These are phyloP conservation scores for Apoderus coryli DNA, from an alignment of 2,888 invertebrate genomes.

Conservation along the genomic window DNA sequence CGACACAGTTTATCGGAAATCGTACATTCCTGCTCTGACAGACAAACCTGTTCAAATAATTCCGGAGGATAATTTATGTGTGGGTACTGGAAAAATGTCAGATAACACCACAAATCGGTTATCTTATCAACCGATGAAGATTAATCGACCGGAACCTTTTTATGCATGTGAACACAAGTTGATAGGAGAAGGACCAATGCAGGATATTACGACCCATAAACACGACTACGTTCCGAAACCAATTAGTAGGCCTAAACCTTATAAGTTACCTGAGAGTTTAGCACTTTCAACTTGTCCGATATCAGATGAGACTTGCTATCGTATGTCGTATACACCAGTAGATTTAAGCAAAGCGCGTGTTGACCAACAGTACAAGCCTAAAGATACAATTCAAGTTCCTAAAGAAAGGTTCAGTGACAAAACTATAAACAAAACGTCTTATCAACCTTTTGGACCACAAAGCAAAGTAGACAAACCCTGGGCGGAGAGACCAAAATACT, in stretches of 20 bases:
- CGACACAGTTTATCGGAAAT: conserved; percentile 50
- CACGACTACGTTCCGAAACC: conserved; percentile 57
- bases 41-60: conserved; percentile 25
- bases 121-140: conserved; percentile 39
- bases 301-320: conserved; percentile 40
- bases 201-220: conserved; percentile 55
- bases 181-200: conserved; percentile 51
- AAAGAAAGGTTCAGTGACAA: conserved; percentile 27
- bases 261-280: conserved; percentile 27
- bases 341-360: conserved; percentile 27
- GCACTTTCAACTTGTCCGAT: conserved; percentile 31
- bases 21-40: conserved; percentile 40
- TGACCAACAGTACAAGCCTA: conserved; percentile 24
- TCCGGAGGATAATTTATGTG: conserved; percentile 31
- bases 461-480: conserved; percentile 32
- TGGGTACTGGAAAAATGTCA: conserved; percentile 33
- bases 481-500: conserved; percentile 30
- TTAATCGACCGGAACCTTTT: conserved; percentile 39
- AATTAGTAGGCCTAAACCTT: conserved; percentile 34
- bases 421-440: conserved; percentile 34
- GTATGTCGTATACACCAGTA: conserved; percentile 38
- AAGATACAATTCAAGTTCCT: conserved; percentile 23
- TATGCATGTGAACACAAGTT: conserved; percentile 47
- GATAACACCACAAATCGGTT: conserved; percentile 42
- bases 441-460: conserved; percentile 32